phyloP scores from a whole-genome alignment of 1,140 invertebrate genomes.

The Nymphalis io region DNA sequence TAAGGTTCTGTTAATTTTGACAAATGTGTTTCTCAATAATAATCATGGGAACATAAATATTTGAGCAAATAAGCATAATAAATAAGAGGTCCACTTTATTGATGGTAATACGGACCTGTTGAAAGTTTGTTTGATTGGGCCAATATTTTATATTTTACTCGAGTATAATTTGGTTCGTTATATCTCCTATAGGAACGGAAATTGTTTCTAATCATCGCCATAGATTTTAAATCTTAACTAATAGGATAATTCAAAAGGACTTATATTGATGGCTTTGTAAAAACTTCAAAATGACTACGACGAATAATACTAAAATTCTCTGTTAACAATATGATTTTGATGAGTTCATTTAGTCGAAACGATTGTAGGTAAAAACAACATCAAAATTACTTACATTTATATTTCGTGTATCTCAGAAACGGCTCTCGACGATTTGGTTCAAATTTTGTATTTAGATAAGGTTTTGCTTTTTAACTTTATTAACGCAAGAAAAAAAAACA shows the following conservation, averaged over 20 bases:
- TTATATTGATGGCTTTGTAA: background rate
- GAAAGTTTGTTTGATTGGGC: conserved; percentile 10
- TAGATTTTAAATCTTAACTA: background rate
- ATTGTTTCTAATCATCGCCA: conserved; percentile 9
- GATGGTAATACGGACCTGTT: conserved; percentile 9
- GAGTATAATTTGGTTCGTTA: conserved; percentile 5
- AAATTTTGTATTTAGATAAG: no score
- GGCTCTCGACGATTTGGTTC: no score
- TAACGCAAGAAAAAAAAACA: no score
- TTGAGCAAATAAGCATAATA: conserved; percentile 24
- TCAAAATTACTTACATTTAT: no score
- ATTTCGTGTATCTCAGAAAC: no score
- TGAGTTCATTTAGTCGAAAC: no score
- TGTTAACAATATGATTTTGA: background rate
- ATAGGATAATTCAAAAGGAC: background rate
- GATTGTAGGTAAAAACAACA: no score
- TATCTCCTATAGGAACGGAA: conserved; percentile 1
- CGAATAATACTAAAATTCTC: background rate
- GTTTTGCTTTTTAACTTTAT: no score
- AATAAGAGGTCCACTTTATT: conserved; percentile 10
- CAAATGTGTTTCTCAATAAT: conserved; percentile 15
- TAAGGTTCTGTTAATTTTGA: conserved; percentile 31
- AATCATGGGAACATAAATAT: conserved; percentile 31
- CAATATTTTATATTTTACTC: conserved; percentile 17
- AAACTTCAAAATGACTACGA: background rate